phyloP scores from a whole-genome alignment of 2,888 invertebrate genomes.

The Epinotia brunnichana region DNA sequence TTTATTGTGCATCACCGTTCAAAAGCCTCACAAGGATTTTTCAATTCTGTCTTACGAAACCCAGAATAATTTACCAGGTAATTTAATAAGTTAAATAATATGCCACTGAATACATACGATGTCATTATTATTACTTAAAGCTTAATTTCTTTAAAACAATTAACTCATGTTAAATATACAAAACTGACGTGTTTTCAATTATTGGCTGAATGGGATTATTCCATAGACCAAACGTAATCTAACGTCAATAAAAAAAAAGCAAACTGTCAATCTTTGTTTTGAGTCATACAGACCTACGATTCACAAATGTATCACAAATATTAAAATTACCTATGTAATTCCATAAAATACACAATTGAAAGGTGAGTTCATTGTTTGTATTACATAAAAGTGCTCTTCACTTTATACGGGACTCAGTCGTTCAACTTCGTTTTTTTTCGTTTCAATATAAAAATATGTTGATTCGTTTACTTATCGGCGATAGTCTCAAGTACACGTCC shows the following conservation, averaged over 20 bases:
- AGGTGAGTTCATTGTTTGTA: slow-evolving; percentile 27
- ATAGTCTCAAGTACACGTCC: slow-evolving; percentile 63
- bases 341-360: neutral
- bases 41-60: neutral
- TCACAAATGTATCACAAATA: slow-evolving; percentile 23
- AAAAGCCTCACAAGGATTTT: neutral
- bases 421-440: slow-evolving; percentile 24
- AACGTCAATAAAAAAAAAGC: slow-evolving; percentile 46
- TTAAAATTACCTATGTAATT: slow-evolving; percentile 2
- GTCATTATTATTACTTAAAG: too few relatives aligned
- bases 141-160: too few relatives aligned
- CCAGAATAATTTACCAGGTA: neutral
- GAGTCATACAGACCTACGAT: slow-evolving; percentile 16
- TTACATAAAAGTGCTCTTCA: neutral
- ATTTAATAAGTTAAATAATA: neutral
- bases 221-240: neutral
- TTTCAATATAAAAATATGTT: slow-evolving; percentile 48
- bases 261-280: slow-evolving; percentile 41
- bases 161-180: neutral
- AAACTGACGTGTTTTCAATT: neutral
- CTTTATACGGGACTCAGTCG: neutral
- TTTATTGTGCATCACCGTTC: too few relatives aligned
- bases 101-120: too few relatives aligned
- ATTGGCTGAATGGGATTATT: slow-evolving; percentile 31
- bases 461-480: slow-evolving; percentile 64